Percentiles rank a stretch among this genome's conserved stretches.
phyloP scores from a whole-genome alignment of 2,113 vertebrate species.

The Spea bombifrons region DNA sequence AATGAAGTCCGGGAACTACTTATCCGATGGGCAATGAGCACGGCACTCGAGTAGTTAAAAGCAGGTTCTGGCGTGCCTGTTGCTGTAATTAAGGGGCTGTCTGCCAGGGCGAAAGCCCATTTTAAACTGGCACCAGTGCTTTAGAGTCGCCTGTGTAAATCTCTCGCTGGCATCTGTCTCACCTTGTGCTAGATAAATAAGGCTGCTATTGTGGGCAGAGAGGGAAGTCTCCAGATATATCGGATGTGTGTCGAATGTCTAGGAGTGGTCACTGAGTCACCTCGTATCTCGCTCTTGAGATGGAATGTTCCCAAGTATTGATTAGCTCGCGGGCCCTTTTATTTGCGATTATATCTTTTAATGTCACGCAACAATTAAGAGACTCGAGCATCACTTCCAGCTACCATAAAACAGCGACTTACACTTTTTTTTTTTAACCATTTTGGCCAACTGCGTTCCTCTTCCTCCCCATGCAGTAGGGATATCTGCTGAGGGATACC shows the following conservation, averaged over 20 bases:
- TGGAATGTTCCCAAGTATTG: slow-evolving; percentile 50
- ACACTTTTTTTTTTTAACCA: slow-evolving; percentile 8
- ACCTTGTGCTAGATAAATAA: slow-evolving; percentile 61
- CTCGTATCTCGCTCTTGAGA: slow-evolving; percentile 37
- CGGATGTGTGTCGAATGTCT: slow-evolving; percentile 52
- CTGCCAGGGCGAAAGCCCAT: slow-evolving; percentile 78
- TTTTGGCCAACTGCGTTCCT: not conserved
- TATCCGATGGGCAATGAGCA: not conserved
- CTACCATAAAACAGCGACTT: not conserved
- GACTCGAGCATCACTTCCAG: accelerated
- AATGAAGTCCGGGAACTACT: not conserved
- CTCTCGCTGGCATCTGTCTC: slow-evolving; percentile 65
- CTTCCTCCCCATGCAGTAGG: not conserved
- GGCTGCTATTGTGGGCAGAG: slow-evolving; percentile 52
- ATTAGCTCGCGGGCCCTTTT: not conserved
- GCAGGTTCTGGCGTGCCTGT: slow-evolving; percentile 63
- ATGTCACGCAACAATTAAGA: not conserved
- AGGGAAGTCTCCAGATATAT: slow-evolving; percentile 47
- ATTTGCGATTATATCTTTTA: not conserved
- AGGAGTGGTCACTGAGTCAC: slow-evolving; percentile 55
- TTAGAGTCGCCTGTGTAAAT: slow-evolving; percentile 67
- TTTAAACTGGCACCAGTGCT: slow-evolving; percentile 71
- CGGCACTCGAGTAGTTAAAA: slow-evolving; percentile 41
- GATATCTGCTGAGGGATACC: no score
- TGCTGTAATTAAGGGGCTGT: slow-evolving; percentile 73